These are phyloP conservation scores for Phoebastria nigripes DNA, from an alignment of 2,797 vertebrate genomes.

Conservation along the genomic window DNA sequence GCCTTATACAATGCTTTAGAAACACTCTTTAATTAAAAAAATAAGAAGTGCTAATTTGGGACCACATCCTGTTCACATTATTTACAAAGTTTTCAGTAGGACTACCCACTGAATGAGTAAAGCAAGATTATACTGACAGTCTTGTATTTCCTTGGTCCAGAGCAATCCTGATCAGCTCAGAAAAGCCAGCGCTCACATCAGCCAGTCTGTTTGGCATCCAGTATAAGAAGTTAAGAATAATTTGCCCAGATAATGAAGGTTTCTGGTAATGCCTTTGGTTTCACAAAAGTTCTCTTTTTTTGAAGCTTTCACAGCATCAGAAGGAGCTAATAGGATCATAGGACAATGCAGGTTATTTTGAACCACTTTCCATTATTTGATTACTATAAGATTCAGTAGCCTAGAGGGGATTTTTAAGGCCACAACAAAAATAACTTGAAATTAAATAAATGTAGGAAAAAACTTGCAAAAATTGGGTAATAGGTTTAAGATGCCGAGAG, in stretches of 20 bases:
- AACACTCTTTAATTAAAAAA: neutral
- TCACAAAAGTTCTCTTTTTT: neutral
- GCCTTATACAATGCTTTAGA: neutral
- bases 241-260: neutral
- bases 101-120: neutral
- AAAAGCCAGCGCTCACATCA: neutral
- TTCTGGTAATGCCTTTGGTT: neutral
- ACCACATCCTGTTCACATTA: neutral
- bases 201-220: neutral
- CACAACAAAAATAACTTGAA: neutral
- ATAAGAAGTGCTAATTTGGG: neutral
- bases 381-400: neutral
- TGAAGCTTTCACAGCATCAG: neutral
- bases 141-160: neutral
- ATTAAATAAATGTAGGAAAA: neutral
- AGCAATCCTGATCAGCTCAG: neutral
- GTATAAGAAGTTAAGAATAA: neutral
- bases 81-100: neutral
- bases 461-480: neutral
- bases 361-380: neutral
- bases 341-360: neutral
- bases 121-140: neutral
- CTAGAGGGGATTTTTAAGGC: neutral
- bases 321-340: neutral
- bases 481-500: neutral